Base-by-base conservation (phyloP, 2,797 vertebrate species). In the Enteromius treurensis region DNA sequence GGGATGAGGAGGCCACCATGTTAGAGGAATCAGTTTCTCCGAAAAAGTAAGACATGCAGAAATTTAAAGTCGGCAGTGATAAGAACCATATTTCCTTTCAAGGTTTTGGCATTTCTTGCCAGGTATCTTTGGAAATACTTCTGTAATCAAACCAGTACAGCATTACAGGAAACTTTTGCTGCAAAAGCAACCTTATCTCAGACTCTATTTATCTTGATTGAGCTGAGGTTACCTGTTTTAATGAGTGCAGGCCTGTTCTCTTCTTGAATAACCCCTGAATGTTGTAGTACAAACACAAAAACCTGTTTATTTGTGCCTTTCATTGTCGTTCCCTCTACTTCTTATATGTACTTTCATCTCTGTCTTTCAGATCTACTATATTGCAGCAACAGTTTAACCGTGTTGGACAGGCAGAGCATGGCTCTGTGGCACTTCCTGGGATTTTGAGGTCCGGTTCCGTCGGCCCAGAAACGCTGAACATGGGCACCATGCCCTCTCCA, bases 1-100 rank as follows among this genome's bases (percentile, higher is more conserved):
- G 98, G 13, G 98, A 99, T 84, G 98, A 99, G 82, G 98, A 99
- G 77, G 97, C 98, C 68, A 98, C 97, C 53, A 99, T 99, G 97
- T 90, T 99, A 87, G 98, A 99, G 91, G 98, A 99, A 89, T 99
- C 97, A 0, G 96, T 98, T 90, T 99, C 97, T 60, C 98, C 98
- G 0, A 99, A 98, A 91, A 99, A 98, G 98, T 99, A 93, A 91
- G 75, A 21, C 29, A 0, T 15, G 58, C 10, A 21, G 32, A 47
- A 21, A 49, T 62, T 29, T 62, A 11, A n/a, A 58, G 14, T 71
- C 32, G 1, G 29, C 23, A 29, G 45, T 60, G 60, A 76, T 81
- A 47, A 81, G 17, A 69, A 69, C 29, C 29, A 29, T 60, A 69
- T 69, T 81, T 81, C 49, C 78, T 81, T 77, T 81, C 26, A 77